Conservation (phyloP, 2,888 invertebrate genomes). For the Cephus nigrinus region DNA sequence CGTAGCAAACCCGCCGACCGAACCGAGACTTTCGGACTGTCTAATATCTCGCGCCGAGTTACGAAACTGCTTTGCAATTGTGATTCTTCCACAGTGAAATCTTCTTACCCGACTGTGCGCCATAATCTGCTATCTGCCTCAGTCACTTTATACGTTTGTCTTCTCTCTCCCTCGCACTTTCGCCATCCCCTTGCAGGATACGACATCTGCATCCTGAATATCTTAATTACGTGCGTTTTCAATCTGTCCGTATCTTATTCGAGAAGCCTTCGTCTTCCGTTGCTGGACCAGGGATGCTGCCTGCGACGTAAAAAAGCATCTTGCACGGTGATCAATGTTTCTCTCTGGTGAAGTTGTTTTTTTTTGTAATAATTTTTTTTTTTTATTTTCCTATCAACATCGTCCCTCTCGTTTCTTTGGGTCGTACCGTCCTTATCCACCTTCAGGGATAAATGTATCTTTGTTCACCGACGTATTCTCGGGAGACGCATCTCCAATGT, state of each 20-base stretch:
- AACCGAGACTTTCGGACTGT: constrained; percentile 31
- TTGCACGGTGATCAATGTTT: not conserved
- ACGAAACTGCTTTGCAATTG: constrained; percentile 52
- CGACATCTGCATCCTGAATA: too few relatives aligned
- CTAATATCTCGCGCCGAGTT: constrained; percentile 46
- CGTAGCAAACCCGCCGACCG: constrained; percentile 21
- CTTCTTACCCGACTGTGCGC: constrained; percentile 21
- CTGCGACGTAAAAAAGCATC: too few relatives aligned
- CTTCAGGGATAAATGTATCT: not conserved
- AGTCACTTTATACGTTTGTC: constrained; percentile 12
- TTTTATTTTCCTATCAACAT: not conserved
- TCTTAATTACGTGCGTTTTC: too few relatives aligned
- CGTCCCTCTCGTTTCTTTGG: not conserved
- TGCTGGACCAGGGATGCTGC: too few relatives aligned
- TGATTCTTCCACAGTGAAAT: constrained; percentile 45
- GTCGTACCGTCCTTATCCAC: not conserved
- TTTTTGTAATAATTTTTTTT: not conserved
- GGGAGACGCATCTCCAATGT: too few relatives aligned
- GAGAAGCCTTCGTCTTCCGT: too few relatives aligned
- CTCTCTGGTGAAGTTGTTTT: not conserved
- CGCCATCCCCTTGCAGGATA: not conserved
- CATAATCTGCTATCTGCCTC: constrained; percentile 18
- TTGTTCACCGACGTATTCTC: too few relatives aligned
- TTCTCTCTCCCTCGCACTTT: constrained; percentile 14
- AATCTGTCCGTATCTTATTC: too few relatives aligned